These are phyloP conservation scores for Abrostola tripartita DNA, from an alignment of 2,888 invertebrate genomes.

Conservation along the genomic window DNA sequence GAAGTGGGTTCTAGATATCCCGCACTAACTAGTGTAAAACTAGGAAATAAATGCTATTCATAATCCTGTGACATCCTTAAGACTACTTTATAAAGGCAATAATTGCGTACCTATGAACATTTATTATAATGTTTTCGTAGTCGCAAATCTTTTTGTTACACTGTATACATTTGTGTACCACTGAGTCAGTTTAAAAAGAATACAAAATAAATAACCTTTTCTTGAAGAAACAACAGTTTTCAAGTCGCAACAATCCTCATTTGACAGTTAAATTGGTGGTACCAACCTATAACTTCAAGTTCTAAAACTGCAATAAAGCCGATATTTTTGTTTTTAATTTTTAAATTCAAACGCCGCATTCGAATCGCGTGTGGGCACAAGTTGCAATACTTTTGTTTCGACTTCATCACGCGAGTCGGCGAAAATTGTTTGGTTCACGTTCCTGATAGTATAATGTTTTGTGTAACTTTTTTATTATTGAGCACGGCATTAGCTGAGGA, in stretches of 20 bases:
- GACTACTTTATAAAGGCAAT: no score
- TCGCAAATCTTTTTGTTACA: no score
- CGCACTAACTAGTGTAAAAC: no score
- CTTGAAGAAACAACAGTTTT: neutral
- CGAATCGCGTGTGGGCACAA: slow-evolving; percentile 57
- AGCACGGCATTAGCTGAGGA: slow-evolving; percentile 32
- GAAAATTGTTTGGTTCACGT: slow-evolving; percentile 68
- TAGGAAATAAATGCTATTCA: no score
- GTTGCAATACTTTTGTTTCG: slow-evolving; percentile 66
- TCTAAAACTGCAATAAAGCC: slow-evolving; percentile 30
- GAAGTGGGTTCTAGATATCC: no score
- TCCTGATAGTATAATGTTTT: slow-evolving; percentile 41
- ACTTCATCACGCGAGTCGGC: slow-evolving; percentile 71
- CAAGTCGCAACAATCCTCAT: neutral
- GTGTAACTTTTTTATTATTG: slow-evolving; percentile 48
- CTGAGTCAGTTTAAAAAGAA: neutral
- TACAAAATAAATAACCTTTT: neutral
- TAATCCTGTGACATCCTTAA: no score
- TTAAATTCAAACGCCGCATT: slow-evolving; percentile 51
- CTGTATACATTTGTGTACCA: no score
- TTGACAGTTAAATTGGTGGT: slow-evolving; percentile 2
- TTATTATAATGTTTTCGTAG: no score
- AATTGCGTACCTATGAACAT: no score
- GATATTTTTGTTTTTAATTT: slow-evolving; percentile 24
- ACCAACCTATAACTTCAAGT: slow-evolving; percentile 1